Evolutionary conservation across 1,140 invertebrate genomes (phyloP).

Genomic region (Atta cephalotes): DNA sequence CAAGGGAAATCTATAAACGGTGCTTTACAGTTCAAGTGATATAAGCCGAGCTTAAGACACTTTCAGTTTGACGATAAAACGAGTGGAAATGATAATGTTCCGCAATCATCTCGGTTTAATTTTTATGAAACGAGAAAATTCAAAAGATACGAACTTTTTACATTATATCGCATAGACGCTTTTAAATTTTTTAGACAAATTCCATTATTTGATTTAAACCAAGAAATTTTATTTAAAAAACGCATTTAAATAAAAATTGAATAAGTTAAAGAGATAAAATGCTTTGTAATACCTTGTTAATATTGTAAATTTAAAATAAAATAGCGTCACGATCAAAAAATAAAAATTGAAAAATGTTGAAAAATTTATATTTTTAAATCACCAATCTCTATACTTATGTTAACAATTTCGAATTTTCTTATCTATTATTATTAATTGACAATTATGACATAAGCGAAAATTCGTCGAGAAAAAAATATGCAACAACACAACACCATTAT

Average conservation of each 20-base stretch:
- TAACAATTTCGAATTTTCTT: neutral
- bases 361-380: neutral
- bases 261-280: neutral
- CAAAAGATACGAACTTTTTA: neutral
- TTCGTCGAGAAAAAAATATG: neutral
- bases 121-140: neutral
- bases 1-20: slow-evolving; percentile 10
- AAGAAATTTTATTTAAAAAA: neutral
- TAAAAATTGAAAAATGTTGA: neutral
- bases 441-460: neutral
- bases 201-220: neutral
- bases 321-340: neutral
- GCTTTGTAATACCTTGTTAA: neutral
- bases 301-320: neutral
- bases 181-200: neutral
- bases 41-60: slow-evolving; percentile 1
- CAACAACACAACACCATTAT: neutral
- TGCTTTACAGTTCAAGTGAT: neutral
- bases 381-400: neutral
- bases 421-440: neutral
- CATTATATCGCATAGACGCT: neutral
- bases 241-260: neutral
- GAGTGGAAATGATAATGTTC: neutral
- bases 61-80: neutral
- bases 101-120: neutral